Evolutionary conservation across 2,797 vertebrate species (phyloP).

Genomic region (Dicrostonyx torquatus): DNA sequence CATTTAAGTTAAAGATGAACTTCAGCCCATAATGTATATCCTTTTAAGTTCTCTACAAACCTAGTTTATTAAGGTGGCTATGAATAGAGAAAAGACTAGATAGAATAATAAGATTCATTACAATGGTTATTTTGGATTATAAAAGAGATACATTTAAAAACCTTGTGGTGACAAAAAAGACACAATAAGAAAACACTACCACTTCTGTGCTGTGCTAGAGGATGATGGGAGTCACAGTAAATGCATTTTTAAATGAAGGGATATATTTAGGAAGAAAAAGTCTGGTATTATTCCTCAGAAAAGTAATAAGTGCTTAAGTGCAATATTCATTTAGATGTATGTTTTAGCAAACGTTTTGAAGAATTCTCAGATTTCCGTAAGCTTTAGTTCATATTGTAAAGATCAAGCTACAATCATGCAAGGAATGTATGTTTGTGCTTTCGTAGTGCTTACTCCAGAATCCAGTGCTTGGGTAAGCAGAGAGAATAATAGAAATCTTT

Average conservation of each 20-base stretch:
- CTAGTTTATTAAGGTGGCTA: not conserved
- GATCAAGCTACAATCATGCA: not conserved
- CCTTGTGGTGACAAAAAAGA: not conserved
- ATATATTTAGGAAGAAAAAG: not conserved
- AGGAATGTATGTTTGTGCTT: conserved; percentile 41
- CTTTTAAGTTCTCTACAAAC: not conserved
- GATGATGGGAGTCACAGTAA: not conserved
- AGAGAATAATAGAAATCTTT: conserved; percentile 39
- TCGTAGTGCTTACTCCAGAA: conserved; percentile 42
- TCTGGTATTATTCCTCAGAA: not conserved
- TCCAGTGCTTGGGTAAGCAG: not conserved
- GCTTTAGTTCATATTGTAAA: conserved; percentile 18
- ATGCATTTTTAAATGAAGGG: not conserved
- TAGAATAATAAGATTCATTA: conserved; percentile 20
- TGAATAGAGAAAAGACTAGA: not conserved
- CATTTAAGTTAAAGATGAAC: not conserved
- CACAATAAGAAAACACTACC: not conserved
- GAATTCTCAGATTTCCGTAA: not conserved
- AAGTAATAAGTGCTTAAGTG: not conserved
- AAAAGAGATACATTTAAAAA: not conserved
- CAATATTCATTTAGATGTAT: not conserved
- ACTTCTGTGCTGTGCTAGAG: not conserved
- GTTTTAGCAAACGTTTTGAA: conserved; percentile 35
- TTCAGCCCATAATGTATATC: not conserved
- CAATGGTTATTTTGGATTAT: not conserved